Conservation (phyloP, 1,140 invertebrate species). For the Atopsyche davidsoni region DNA sequence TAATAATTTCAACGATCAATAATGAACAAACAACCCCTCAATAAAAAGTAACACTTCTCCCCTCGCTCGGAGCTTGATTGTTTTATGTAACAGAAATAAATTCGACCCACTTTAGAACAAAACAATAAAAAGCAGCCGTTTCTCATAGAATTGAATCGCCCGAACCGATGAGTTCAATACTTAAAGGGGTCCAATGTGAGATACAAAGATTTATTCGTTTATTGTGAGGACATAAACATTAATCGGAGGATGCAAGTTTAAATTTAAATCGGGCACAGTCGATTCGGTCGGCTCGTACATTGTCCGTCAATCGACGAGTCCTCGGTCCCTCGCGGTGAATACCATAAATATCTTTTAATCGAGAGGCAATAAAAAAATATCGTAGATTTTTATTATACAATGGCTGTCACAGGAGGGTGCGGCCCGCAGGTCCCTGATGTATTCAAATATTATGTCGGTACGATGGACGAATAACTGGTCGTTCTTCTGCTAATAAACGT, state of each 20-base stretch:
- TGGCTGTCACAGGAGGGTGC: constrained; percentile 15
- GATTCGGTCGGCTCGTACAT: neutral
- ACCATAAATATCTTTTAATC: constrained; percentile 29
- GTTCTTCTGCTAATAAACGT: too few species aligned
- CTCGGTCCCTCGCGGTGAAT: constrained; percentile 3
- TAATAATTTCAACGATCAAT: too few species aligned
- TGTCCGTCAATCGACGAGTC: constrained; percentile 11
- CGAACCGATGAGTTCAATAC: too few species aligned
- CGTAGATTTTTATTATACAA: constrained; percentile 25
- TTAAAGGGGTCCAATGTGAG: too few species aligned
- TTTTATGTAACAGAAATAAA: too few species aligned
- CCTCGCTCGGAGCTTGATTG: too few species aligned
- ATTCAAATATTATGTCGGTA: constrained; percentile 2
- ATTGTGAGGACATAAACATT: constrained; percentile 6
- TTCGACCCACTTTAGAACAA: too few species aligned
- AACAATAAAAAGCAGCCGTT: too few species aligned
- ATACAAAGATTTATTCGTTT: constrained; percentile 16
- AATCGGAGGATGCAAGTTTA: constrained; percentile 3
- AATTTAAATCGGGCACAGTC: constrained; percentile 13
- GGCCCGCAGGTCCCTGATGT: neutral
- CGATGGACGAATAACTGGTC: neutral
- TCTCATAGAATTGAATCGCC: too few species aligned
- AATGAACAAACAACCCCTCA: too few species aligned
- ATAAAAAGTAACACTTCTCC: too few species aligned
- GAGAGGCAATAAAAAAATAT: constrained; percentile 25